Evolutionary conservation across 2,113 vertebrate genomes (phyloP), one percentile per base, ranked within the genome.

Genomic region (Meriones unguiculatus): DNA sequence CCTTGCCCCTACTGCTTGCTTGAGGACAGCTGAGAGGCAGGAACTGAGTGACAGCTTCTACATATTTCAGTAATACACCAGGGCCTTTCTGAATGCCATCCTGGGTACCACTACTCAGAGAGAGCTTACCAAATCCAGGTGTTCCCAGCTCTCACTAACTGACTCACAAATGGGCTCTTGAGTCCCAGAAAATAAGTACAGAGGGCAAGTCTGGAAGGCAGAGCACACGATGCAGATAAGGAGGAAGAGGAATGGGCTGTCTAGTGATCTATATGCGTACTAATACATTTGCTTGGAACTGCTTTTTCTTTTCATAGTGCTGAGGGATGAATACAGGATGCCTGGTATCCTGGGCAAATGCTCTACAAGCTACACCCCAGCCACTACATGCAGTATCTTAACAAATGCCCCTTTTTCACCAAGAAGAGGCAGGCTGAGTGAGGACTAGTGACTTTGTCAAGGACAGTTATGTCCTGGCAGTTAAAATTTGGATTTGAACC

Each of bases 81-180:
- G n/a, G 93, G 70, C 2, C 89, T 90, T 93, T 11, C 91, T 75
- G 9, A 97, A 96, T 59, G 52, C 41, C 72, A 67, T 41, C 50
- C 50, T 30, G 73, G 76, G 52, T 90, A 62, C 70, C 22, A 17
- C 86, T 82, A 30, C 76, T 77, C 64, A 92, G 20, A 77, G 12
- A 73, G 95, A 96, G 95, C 96, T 90, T 94, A 88, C 93, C 64
- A 67, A 93, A 89, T 85, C 69, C 85, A 15, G 30, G 93, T 88
- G 70, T 93, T 84, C 52, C 28, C 24, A 70, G 91, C 20, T 35
- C 59, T 8, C 46, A 65, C 84, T 24, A 93, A 52, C 6, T 77
- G 95, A 78, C 94, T 98, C 89, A 64, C 89, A 92, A 95, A 96
- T 78, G n/a, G 82, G 93, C 35, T 93, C 32, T 28, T 35, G 7